Base-by-base conservation (phyloP, 2,888 invertebrate species). In the Linyphia triangularis region DNA sequence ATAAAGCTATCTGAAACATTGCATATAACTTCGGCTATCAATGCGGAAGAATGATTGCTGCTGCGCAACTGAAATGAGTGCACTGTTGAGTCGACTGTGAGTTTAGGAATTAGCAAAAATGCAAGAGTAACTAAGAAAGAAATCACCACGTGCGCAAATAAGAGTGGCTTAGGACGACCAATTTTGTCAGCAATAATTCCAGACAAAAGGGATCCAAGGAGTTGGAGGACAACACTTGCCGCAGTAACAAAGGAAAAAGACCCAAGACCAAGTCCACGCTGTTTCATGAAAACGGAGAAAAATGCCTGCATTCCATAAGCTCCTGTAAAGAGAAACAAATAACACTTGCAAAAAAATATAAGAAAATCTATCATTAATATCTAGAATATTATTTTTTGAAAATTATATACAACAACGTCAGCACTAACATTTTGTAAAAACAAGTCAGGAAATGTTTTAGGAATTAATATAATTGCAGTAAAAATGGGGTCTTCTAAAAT, bases 201-300 rank as follows among this genome's bases (percentile, higher is more conserved):
- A 88, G 97, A 96, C 73, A 97, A 94, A 19, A 97, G 96, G 37
- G 97, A 96, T 91, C 96, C 96, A 90, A 97, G 93, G 92, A 97
- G 97, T 6, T 97, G 96, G 7, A 97, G 96, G 91, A 97, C 95
- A 9, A 97, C 97, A 92, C 97, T 94, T 1, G 96, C 95, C 91
- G 97, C 94, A 93, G 97, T 97, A 91, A 97, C 96, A 92, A 97
- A 95, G 79, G 96, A 96, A 90, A 97, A 96, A 93, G 97, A 96
- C 91, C 96, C 95, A 90, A 97, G 95, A 70, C 96, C 96, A 88
- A 97, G 94, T 88, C 97, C 97, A 92, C 97, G 95, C 92, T 96
- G 95, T 93, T 96, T 96, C 97, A 97, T 97, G 93, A 97, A 97
- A 91, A 97, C 95, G 2, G 97, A 96, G 91, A 97, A 93, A 92